Conservation (phyloP, 2,888 invertebrate genomes). For the Nycteola revayana region DNA sequence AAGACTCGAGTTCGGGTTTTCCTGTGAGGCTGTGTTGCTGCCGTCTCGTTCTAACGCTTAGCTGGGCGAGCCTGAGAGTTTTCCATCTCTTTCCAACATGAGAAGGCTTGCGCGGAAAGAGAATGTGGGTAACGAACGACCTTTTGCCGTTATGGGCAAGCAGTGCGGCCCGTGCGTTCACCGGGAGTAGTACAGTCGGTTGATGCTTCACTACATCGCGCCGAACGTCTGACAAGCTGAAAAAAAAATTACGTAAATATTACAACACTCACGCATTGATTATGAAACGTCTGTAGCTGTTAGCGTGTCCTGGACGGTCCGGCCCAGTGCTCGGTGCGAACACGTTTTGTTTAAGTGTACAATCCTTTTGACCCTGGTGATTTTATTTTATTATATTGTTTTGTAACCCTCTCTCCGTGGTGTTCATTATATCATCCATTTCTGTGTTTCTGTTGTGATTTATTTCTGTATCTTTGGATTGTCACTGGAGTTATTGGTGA, state of each 20-base stretch:
- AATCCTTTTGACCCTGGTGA: slow-evolving; percentile 71
- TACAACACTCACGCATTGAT: slow-evolving; percentile 75
- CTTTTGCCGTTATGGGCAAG: slow-evolving; percentile 77
- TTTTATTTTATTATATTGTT: slow-evolving; percentile 70
- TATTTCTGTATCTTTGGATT: slow-evolving; percentile 68
- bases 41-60: slow-evolving; percentile 48
- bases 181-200: slow-evolving; percentile 60
- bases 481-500: slow-evolving; percentile 63
- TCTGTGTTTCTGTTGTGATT: slow-evolving; percentile 71
- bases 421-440: slow-evolving; percentile 53
- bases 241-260: slow-evolving; percentile 80
- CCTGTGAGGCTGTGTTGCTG: slow-evolving; percentile 62
- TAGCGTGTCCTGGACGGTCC: slow-evolving; percentile 38
- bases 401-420: slow-evolving; percentile 58
- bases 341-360: slow-evolving; percentile 63
- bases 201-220: slow-evolving; percentile 49
- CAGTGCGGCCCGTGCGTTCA: slow-evolving; percentile 79
- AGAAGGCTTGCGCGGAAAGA: slow-evolving; percentile 82
- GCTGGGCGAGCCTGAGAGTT: slow-evolving; percentile 35
- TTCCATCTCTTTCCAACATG: slow-evolving; percentile 64
- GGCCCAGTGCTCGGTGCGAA: slow-evolving; percentile 41
- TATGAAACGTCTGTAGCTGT: slow-evolving; percentile 63
- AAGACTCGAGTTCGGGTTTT: slow-evolving; percentile 78
- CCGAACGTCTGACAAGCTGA: slow-evolving; percentile 64
- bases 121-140: slow-evolving; percentile 82